Base-by-base conservation (phyloP, 92 coral and sea anemone species). In the Porites divaricata region DNA sequence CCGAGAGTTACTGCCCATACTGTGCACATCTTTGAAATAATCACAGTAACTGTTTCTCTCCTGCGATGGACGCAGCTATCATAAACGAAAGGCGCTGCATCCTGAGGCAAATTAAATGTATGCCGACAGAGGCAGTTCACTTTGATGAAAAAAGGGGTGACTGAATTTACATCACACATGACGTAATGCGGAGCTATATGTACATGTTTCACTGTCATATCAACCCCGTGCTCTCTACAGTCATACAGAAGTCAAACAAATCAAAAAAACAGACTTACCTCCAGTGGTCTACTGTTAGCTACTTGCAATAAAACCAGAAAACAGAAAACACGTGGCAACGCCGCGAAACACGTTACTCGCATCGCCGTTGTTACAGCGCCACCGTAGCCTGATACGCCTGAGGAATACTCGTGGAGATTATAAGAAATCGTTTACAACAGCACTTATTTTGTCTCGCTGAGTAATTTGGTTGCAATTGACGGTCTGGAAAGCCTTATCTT, bases 201-300 rank as follows among this genome's bases (percentile, higher is more conserved):
- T n/a, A n/a, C n/a, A n/a, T n/a, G n/a, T n/a, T n/a, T n/a, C 28
- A 61, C 22, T 10, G n/a, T 15, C 20, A 19, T 61, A 61, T 61
- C 65, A 61, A 1, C n/a, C 65, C 65, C 45, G 45, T 35, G 45
- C 45, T 35, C 45, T 35, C 45, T 35, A 35, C 45, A 35, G 0
- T 4, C 45, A 3, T 35, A 35, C 45, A 4, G 45, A 6, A 0
- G 45, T 35, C n/a, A 35, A 35, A 35, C 2, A 35, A 35, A 6
- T 35, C 41, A 35, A 35, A 35, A 16, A 63, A 49, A 4, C 22
- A 15, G 8, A 28, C 86, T 82, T 51, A 82, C 86, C 79, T 82
- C 52, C 15, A 72, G 62, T 59, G 86, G 75, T 22, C 79, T 24
- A 41, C 79, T 19, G 79, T 9, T 9, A 26, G 45, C 53, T 14